These are phyloP conservation scores for Drosophila lutescens DNA, from an alignment of 2,888 invertebrate species.

Conservation along the genomic window DNA sequence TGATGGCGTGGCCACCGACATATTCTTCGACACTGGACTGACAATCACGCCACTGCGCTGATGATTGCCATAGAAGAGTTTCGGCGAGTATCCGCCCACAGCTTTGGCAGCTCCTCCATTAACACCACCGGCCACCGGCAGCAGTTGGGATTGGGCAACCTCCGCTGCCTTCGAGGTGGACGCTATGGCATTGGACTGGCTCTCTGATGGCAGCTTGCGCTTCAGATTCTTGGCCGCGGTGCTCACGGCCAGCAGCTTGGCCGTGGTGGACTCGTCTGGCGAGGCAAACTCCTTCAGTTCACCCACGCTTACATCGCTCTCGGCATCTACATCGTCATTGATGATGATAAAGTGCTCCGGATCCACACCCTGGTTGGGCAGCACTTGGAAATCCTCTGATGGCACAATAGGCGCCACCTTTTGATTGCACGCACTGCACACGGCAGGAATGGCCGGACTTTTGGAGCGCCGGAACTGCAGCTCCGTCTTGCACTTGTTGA, in stretches of 20 bases:
- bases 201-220: slow-evolving; percentile 67
- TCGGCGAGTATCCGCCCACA: slow-evolving; percentile 65
- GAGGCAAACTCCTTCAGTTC: slow-evolving; percentile 73
- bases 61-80: slow-evolving; percentile 77
- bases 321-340: slow-evolving; percentile 81
- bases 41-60: slow-evolving; percentile 78
- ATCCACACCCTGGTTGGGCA: slow-evolving; percentile 87
- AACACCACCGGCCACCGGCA: slow-evolving; percentile 6
- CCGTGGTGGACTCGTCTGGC: slow-evolving; percentile 82
- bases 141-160: slow-evolving; percentile 17
- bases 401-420: slow-evolving; percentile 85
- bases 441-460: slow-evolving; percentile 90
- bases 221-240: slow-evolving; percentile 81
- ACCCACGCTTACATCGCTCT: slow-evolving; percentile 61
- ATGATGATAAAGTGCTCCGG: slow-evolving; percentile 85
- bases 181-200: slow-evolving; percentile 63
- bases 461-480: slow-evolving; percentile 96
- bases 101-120: slow-evolving; percentile 5
- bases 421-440: slow-evolving; percentile 90
- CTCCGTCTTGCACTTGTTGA: slow-evolving; percentile 96
- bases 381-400: slow-evolving; percentile 87
- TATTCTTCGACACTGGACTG: slow-evolving; percentile 71
- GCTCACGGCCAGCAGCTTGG: slow-evolving; percentile 81
- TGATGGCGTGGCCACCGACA: slow-evolving; percentile 11
- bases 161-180: slow-evolving; percentile 59